A percentile compares a stretch with the other conserved stretches of the same genome.
These are phyloP conservation scores for Rhaphigaster nebulosa DNA, from an alignment of 2,888 invertebrate genomes.

Conservation along the genomic window DNA sequence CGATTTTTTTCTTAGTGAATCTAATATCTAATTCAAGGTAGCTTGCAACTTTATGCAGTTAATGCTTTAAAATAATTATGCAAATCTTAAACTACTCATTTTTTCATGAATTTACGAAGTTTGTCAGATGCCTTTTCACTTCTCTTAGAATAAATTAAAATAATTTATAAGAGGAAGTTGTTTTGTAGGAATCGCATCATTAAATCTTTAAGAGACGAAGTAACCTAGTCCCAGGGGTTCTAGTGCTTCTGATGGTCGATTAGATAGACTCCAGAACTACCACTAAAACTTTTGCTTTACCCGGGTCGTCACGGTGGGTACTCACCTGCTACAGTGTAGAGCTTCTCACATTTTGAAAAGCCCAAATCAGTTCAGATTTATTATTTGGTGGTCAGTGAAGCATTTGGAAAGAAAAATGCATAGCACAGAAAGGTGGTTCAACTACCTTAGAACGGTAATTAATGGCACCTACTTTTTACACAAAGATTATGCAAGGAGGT, in stretches of 20 bases:
- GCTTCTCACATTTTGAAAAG: neutral
- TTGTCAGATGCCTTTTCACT: neutral
- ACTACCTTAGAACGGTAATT: too few species aligned
- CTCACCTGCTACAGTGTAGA: neutral
- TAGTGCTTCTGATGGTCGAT: neutral
- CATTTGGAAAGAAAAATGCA: too few species aligned
- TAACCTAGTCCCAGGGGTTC: neutral
- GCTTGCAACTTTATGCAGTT: too few species aligned
- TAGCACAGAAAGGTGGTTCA: too few species aligned
- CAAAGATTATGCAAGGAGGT: too few species aligned
- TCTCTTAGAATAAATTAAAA: neutral
- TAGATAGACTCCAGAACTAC: neutral
- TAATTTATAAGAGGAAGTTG: neutral
- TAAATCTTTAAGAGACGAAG: neutral
- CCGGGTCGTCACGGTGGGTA: neutral
- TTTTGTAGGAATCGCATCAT: neutral
- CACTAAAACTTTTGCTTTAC: neutral
- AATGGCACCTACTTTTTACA: too few species aligned
- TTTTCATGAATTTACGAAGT: neutral
- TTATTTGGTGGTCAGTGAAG: too few species aligned
- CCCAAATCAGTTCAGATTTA: neutral
- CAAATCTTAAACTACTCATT: too few species aligned
- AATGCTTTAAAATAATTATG: too few species aligned
- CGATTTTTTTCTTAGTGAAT: too few species aligned
- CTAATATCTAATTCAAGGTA: too few species aligned